phyloP scores from a whole-genome alignment of 2,797 vertebrate genomes.

The Liasis olivaceus region DNA sequence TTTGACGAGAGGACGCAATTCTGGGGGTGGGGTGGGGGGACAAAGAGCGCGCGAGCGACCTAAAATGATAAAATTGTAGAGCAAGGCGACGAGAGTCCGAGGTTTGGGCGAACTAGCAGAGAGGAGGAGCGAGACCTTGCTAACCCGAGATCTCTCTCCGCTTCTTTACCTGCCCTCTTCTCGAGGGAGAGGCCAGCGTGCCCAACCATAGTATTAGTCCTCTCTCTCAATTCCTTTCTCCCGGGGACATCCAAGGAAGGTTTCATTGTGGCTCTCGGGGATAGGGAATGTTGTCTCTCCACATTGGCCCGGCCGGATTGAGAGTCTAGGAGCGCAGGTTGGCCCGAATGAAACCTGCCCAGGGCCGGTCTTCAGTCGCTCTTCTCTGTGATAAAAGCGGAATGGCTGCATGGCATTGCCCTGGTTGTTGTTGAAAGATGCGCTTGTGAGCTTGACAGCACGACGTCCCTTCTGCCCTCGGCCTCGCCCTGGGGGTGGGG shows the following conservation, averaged over 20 bases:
- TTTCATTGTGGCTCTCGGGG: neutral
- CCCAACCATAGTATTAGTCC: neutral
- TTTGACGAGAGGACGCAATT: neutral
- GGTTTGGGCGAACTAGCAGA: neutral
- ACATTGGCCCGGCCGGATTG: neutral
- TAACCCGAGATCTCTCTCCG: neutral
- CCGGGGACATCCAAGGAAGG: neutral
- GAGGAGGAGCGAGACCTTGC: neutral
- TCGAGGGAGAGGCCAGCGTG: neutral
- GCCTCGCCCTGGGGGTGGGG: neutral
- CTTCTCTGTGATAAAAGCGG: neutral
- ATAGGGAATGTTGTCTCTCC: neutral
- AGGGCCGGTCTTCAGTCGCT: neutral
- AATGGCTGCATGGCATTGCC: neutral
- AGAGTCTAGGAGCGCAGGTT: neutral
- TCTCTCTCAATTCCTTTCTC: neutral
- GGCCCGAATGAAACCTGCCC: neutral
- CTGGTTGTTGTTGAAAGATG: neutral
- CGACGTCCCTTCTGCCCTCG: neutral
- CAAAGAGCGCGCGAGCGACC: neutral
- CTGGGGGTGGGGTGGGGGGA: neutral
- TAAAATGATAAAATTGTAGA: neutral
- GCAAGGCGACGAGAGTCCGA: neutral
- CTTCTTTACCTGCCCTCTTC: neutral
- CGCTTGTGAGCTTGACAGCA: neutral